phyloP scores from a whole-genome alignment of 2,113 vertebrate genomes.

The Entomyzon cyanotis region DNA sequence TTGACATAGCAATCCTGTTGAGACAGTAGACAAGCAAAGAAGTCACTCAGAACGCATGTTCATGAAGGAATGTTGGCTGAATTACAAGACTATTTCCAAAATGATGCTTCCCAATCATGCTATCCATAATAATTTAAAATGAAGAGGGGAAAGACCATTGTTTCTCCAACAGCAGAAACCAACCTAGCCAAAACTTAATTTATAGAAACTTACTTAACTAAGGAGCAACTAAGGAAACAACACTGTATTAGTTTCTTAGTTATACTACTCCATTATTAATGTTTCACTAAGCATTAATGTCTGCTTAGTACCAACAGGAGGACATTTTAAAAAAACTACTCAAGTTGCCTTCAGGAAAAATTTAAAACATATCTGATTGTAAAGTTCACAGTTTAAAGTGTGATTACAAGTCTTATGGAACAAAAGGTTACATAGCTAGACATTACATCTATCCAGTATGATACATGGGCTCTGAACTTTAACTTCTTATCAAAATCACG shows the following conservation, averaged over 20 bases:
- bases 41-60: neutral
- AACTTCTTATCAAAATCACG: neutral
- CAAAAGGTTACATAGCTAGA: neutral
- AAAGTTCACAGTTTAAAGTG: neutral
- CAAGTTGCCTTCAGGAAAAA: neutral
- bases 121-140: neutral
- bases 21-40: neutral
- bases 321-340: neutral
- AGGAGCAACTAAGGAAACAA: neutral
- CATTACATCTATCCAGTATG: neutral
- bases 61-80: neutral
- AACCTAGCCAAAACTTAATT: neutral
- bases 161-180: neutral
- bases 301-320: neutral
- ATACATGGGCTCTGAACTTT: neutral
- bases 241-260: neutral
- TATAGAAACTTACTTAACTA: neutral
- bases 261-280: neutral
- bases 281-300: neutral
- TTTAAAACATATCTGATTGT: neutral
- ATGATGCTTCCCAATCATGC: neutral
- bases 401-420: neutral
- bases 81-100: neutral
- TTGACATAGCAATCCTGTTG: neutral
- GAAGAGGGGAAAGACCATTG: neutral